These are phyloP conservation scores for Piezodorus guildinii DNA, from an alignment of 1,140 invertebrate species.

Conservation along the genomic window DNA sequence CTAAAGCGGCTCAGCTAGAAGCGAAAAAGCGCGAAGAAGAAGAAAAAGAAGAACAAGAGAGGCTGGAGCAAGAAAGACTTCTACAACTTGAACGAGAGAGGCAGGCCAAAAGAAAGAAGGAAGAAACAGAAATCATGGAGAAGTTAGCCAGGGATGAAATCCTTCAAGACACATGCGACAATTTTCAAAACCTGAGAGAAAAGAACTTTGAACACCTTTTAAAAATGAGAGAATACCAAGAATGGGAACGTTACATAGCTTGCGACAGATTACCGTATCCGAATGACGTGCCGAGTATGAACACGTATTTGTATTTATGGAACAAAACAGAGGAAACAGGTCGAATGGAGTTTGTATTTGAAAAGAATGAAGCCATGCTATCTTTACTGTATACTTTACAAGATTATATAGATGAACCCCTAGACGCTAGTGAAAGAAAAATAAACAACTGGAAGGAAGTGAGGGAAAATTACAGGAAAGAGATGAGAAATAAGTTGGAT, in stretches of 20 bases:
- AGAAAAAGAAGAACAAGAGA: slow-evolving; percentile 23
- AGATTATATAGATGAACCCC: slow-evolving; percentile 34
- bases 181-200: slow-evolving; percentile 18
- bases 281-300: slow-evolving; percentile 40
- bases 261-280: slow-evolving; percentile 53
- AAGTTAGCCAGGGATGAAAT: slow-evolving; percentile 18
- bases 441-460: slow-evolving; percentile 39
- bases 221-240: slow-evolving; percentile 22
- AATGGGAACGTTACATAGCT: slow-evolving; percentile 48
- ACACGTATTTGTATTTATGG: slow-evolving; percentile 51
- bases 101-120: slow-evolving; percentile 11
- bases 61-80: slow-evolving; percentile 21
- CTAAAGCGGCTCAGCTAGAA: slow-evolving; percentile 22
- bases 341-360: slow-evolving; percentile 33
- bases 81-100: slow-evolving; percentile 20
- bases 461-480: slow-evolving; percentile 31
- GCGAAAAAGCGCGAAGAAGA: slow-evolving; percentile 16
- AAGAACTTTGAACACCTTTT: slow-evolving; percentile 20
- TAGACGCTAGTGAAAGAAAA: slow-evolving; percentile 27
- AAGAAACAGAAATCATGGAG: slow-evolving; percentile 20
- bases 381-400: slow-evolving; percentile 37
- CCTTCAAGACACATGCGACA: slow-evolving; percentile 10
- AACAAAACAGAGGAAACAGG: slow-evolving; percentile 36
- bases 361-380: slow-evolving; percentile 34
- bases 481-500: slow-evolving; percentile 39